Base-by-base conservation (phyloP, 92 coral and sea anemone genomes). In the Porites evermanni region DNA sequence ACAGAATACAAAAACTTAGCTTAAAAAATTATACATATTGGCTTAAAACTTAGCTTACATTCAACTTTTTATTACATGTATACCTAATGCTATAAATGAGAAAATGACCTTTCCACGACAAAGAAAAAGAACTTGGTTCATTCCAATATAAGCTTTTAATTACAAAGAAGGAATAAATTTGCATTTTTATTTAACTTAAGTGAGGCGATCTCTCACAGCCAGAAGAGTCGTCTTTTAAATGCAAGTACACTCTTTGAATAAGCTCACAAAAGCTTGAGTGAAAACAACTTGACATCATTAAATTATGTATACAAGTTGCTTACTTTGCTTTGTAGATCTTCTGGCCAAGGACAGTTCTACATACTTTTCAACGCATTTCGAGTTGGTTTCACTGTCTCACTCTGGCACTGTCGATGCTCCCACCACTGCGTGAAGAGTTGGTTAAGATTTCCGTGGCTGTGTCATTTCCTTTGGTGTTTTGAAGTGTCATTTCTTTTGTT, bases 251-350 rank as follows among this genome's bases (percentile, higher is more conserved):
- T 44, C 26, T 70, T 21, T 70, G 53, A 11, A 32, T 12, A 32
- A 19, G 18, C n/a, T 8, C 18, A 32, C 52, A 6, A 51, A 51
- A 74, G 12, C 17, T 16, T 74, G 10, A 70, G 38, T 29, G 20
- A 0, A 70, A 70, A 29, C 32, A 29, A 29, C 53, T 70, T 70
- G 44, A 24, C 8, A 19, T 70, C 75, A 70, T 70, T 70, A 18
- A 74, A 1, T 29, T 32, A 74, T 8, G 10, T 0, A 14, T 7
- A 13, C 52, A 74, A 9, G 23, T 80, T 73, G 78, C 87, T 65
- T 85, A 77, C 89, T 85, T 85, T 66, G 89, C 89, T 66, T 77
- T 85, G 89, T 85, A 77, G 72, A 77, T 85, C 70, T 85, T 85
- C 67, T 44, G 26, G 74, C 77, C 89, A 67, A 85, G 67, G 56